Base-by-base conservation (phyloP, 2,113 vertebrate species). In the Leiothrix lutea region DNA sequence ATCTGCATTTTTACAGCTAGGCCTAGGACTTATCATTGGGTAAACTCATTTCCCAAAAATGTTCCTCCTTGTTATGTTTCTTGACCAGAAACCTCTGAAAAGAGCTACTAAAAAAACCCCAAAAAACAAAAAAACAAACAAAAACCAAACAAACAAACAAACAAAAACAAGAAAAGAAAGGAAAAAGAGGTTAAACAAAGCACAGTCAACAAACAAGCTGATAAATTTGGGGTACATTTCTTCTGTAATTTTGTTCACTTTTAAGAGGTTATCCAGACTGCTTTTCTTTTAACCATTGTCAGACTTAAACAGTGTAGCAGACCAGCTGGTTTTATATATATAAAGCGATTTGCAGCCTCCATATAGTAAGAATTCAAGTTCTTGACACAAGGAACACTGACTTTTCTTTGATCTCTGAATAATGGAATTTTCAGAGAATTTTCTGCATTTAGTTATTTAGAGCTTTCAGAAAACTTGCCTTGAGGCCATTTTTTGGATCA, bases 371-470 rank as follows among this genome's bases (percentile, higher is more conserved):
- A 84, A 86, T 74, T 94, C 67, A 81, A 74, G 56, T 71, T 79
- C 61, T 72, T 92, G 66, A 91, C 65, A 57, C 56, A 71, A 78
- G 80, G 44, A 91, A 87, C 60, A 56, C 21, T 81, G 72, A 62
- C 56, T 86, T 92, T 51, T 54, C 73, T 89, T 95, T 95, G 77
- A 96, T 94, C 73, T 67, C 36, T 72, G 40, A 92, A 81, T 71
- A 95, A 91, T 40, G 24, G 47, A 69, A 75, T 89, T 95, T 94
- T 92, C 73, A 81, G 84, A 86, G n/a, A 72, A 50, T 95, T 94
- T 94, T 89, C 83, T 84, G 64, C 72, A 78, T 80, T 50, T 80
- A 94, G 58, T 62, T 80, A 73, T 91, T 91, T 90, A 65, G 61
- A 92, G 84, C 51, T 91, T 88, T 88, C 51, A 75, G 45, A 92